These are phyloP conservation scores for Oithona nana DNA, from an alignment of 2,888 invertebrate species.

Conservation along the genomic window DNA sequence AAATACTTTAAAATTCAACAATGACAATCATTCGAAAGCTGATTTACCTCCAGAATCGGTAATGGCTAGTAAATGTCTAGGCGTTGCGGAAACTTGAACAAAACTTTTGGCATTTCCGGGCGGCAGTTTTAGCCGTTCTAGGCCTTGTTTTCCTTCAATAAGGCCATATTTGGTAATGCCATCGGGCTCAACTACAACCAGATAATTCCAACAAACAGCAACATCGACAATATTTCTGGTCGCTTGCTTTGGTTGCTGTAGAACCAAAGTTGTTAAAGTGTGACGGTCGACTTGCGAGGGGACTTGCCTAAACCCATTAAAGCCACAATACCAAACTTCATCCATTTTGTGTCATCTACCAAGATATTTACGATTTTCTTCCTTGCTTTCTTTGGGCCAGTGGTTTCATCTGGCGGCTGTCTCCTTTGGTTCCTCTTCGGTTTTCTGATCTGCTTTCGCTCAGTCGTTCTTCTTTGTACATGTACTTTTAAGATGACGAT, in stretches of 20 bases:
- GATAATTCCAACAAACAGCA: slow-evolving; percentile 16
- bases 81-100: slow-evolving; percentile 14
- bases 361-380: no score
- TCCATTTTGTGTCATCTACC: no score
- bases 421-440: no score
- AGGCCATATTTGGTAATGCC: slow-evolving; percentile 12
- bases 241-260: neutral
- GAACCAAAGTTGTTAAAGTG: slow-evolving; percentile 8
- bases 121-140: neutral
- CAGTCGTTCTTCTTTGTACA: no score
- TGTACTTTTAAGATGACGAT: no score
- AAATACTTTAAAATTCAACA: neutral
- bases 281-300: neutral
- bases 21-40: neutral
- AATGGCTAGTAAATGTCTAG: slow-evolving; percentile 7
- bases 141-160: neutral
- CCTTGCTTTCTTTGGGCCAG: no score
- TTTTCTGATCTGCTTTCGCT: no score
- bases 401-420: no score
- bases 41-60: slow-evolving; percentile 3
- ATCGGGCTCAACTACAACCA: slow-evolving; percentile 4
- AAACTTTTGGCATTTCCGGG: neutral
- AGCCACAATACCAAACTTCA: slow-evolving; percentile 13
- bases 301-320: slow-evolving; percentile 15
- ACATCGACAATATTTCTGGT: slow-evolving; percentile 5